Percentiles rank a stretch among this genome's conserved stretches.
These are phyloP conservation scores for Tauraco erythrolophus DNA, from an alignment of 2,113 vertebrate species.

Conservation along the genomic window DNA sequence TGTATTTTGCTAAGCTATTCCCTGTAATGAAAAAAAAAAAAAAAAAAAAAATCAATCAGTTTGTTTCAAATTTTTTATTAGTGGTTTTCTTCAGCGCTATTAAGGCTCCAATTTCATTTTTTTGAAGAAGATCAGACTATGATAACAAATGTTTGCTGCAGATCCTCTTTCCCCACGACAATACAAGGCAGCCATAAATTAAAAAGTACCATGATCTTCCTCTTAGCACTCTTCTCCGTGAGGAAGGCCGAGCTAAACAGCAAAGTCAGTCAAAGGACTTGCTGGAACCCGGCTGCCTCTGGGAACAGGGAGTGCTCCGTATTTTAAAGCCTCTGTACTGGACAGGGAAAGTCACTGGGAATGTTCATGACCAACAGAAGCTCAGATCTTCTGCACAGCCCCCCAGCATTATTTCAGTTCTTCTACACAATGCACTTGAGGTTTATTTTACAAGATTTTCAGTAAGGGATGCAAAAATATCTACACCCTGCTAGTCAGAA, in stretches of 20 bases:
- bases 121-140: background rate
- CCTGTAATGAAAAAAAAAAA: conserved; percentile 72
- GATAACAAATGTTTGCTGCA: rapidly evolving
- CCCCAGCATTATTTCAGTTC: background rate
- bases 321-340: background rate
- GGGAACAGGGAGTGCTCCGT: rapidly evolving
- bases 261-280: background rate
- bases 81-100: rapidly evolving
- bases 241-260: background rate
- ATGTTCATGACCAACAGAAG: background rate
- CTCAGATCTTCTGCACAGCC: background rate
- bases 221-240: background rate
- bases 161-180: background rate
- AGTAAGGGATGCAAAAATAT: background rate
- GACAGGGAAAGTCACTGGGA: background rate
- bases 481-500: background rate
- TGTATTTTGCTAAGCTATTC: conserved; percentile 90
- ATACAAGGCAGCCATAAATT: rapidly evolving
- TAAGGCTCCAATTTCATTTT: background rate
- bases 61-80: background rate
- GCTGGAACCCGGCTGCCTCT: rapidly evolving
- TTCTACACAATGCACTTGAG: rapidly evolving
- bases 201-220: rapidly evolving
- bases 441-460: background rate
- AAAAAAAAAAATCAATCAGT: background rate